Base-by-base conservation (phyloP, 2,113 vertebrate species). In the Aix galericulata region DNA sequence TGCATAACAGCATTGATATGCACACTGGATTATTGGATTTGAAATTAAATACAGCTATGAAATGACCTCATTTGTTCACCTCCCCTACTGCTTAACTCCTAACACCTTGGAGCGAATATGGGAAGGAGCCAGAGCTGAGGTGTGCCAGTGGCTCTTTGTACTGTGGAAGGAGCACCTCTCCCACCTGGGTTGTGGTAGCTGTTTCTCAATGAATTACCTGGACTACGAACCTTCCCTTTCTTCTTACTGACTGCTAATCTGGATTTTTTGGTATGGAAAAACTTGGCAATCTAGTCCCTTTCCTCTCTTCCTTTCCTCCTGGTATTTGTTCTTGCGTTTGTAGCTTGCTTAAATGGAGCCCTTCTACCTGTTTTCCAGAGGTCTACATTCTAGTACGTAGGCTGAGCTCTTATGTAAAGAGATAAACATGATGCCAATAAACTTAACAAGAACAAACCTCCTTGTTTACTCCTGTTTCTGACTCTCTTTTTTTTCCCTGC, bases 391-490 rank as follows among this genome's bases (percentile, higher is more conserved):
- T 97, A 97, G 96, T 96, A 97, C 93, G 96, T 98, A 98, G 98
- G 97, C 98, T 93, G 89, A 97, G 97, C 96, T 98, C 97, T 98
- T 98, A 95, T 98, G 98, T 98, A 98, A 98, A 98, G 97, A 98
- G 97, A 98, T 89, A 97, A 98, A 97, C 96, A 91, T 97, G 97
- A 98, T 98, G 98, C 98, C 98, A 98, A 98, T 98, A 98, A 98
- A 98, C 96, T 97, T 98, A 98, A 98, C 96, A 95, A 98, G 97
- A 98, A 98, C 97, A 97, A 97, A 97, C 82, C 32, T 67, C 69
- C 94, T 92, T 95, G 94, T 94, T 97, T 87, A 83, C 92, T 96
- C 74, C 93, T 86, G 94, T 96, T 96, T 96, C 95, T 97, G 89
- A 59, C 96, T 96, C 22, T 94, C 81, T 79, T 80, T 13, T 59